Evolutionary conservation across 2,888 invertebrate species (phyloP).

Genomic region (Lymantria dispar): DNA sequence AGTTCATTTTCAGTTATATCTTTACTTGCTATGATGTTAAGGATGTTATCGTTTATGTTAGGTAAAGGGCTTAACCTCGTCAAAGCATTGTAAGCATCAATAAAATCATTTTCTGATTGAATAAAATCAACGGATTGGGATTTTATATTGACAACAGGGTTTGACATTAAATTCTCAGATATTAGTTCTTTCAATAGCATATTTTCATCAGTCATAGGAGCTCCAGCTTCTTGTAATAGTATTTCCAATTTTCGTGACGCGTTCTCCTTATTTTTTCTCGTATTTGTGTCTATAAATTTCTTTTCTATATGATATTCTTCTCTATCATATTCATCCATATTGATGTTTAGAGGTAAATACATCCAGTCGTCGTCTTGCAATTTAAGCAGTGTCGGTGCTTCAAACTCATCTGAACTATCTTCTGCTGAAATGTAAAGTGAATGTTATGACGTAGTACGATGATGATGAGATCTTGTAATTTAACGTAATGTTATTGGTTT

Average conservation of each 20-base stretch:
- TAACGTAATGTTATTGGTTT: slow-evolving; percentile 53
- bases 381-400: slow-evolving; percentile 54
- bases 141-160: slow-evolving; percentile 26
- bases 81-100: slow-evolving; percentile 73
- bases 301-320: slow-evolving; percentile 15
- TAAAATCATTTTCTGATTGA: slow-evolving; percentile 75
- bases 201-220: slow-evolving; percentile 57
- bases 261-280: slow-evolving; percentile 39
- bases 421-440: slow-evolving; percentile 78
- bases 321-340: slow-evolving; percentile 27
- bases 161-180: slow-evolving; percentile 33
- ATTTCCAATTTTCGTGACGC: slow-evolving; percentile 58
- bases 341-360: slow-evolving; percentile 62
- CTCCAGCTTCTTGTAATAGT: slow-evolving; percentile 58
- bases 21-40: not conserved
- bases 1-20: slow-evolving; percentile 2
- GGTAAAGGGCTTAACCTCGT: slow-evolving; percentile 68
- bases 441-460: slow-evolving; percentile 66
- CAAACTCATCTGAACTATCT: slow-evolving; percentile 78
- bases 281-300: slow-evolving; percentile 9
- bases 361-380: slow-evolving; percentile 71
- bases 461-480: slow-evolving; percentile 45
- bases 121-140: slow-evolving; percentile 53
- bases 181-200: slow-evolving; percentile 57
- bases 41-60: slow-evolving; percentile 40